Percentiles rank a stretch among this genome's conserved stretches.
These are phyloP conservation scores for Plemyria rubiginata DNA, from an alignment of 2,888 invertebrate genomes.

Conservation along the genomic window DNA sequence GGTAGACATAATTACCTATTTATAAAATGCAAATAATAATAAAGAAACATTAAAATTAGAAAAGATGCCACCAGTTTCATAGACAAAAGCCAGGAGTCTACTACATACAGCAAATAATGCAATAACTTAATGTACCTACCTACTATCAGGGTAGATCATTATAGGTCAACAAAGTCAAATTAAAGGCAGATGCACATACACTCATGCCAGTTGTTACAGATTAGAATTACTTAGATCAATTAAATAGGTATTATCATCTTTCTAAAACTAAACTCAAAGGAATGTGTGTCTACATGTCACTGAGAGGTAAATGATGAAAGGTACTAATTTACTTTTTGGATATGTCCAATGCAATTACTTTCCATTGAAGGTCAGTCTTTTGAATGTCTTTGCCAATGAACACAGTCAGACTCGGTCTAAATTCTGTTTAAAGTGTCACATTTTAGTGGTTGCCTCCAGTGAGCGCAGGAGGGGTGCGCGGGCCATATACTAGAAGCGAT, in stretches of 20 bases:
- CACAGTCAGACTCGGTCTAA: constrained; percentile 45
- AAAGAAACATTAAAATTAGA: constrained; percentile 16
- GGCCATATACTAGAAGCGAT: constrained; percentile 93
- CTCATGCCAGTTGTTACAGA: constrained; percentile 6
- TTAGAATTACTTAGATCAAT: constrained; percentile 1
- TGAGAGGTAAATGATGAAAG: constrained; percentile 31
- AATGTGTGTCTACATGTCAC: constrained; percentile 48
- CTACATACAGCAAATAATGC: constrained; percentile 4
- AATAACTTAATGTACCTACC: not conserved
- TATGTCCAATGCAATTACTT: constrained; percentile 52
- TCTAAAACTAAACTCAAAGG: constrained; percentile 44
- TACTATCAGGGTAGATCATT: not conserved
- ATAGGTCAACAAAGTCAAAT: constrained; percentile 22
- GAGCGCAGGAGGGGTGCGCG: constrained; percentile 81
- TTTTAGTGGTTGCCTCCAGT: constrained; percentile 78
- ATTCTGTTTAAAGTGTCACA: constrained; percentile 69
- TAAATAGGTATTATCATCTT: constrained; percentile 8
- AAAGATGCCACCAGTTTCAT: constrained; percentile 7
- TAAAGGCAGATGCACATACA: constrained; percentile 22
- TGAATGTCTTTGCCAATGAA: constrained; percentile 55
- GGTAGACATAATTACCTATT: constrained; percentile 16
- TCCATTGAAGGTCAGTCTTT: constrained; percentile 67
- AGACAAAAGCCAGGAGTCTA: constrained; percentile 8
- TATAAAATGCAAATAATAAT: constrained; percentile 21
- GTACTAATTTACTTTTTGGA: constrained; percentile 45